Evolutionary conservation across 2,113 vertebrate genomes (phyloP), one percentile per base, ranked within the genome.

Genomic region (Oryzias melastigma): DNA sequence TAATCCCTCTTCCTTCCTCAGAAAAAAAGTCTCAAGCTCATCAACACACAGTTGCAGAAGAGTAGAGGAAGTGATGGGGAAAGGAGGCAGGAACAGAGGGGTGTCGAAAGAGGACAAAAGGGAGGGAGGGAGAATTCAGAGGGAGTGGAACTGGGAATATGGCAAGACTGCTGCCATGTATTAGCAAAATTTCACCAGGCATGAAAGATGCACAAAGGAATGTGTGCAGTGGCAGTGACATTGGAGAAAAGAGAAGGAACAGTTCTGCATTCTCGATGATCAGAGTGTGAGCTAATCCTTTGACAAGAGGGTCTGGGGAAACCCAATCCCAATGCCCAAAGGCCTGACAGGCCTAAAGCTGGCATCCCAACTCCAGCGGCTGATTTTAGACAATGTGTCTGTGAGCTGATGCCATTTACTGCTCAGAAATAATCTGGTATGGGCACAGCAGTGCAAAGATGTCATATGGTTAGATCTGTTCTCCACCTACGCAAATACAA

Each of bases 1-100:
- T 92, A 91, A 92, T 92, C 91, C 90, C 77, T 86, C 87, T 87
- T 89, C 83, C 88, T 87, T 85, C 88, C 82, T 77, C 68, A 57
- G 60, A 83, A 82, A 87, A 77, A 70, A 78, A 48, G 77, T 78
- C 81, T 84, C 75, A 68, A 78, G 78, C 86, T 90, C 89, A 90
- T 90, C 89, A 88, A 78, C 88, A 88, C 73, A 82, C 65, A 64
- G 77, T 73, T 81, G 71, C 74, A 85, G 87, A 85, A 89, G 80
- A 83, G 78, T 76, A 20, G 71, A 87, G 64, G 75, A 80, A 75
- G 68, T 75, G 73, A 83, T 84, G 80, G 83, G 76, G 80, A 84
- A 70, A 76, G 78, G 62, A 58, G 27, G 49, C 47, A 45, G 56
- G 47, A 67, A 60, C 35, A 41, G 47, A 56, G 59, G 67, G 65